Evolutionary conservation across 2,113 vertebrate species (phyloP), one percentile per base, ranked within the genome.

Genomic region (Hippocampus abdominalis): DNA sequence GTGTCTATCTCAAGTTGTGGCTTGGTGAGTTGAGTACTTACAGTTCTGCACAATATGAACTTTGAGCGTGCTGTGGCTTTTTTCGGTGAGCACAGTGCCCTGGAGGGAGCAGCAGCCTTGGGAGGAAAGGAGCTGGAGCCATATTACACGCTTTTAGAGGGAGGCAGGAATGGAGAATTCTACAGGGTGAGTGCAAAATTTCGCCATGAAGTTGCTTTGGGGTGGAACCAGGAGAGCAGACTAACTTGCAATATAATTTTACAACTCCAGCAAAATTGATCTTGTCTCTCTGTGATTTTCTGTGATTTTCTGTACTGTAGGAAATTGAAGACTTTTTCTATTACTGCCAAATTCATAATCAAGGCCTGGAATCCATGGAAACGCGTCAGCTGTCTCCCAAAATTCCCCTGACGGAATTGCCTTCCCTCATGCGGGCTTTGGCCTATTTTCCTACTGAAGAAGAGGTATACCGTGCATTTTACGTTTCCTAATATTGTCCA

Each of bases 321-420:
- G 95, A 95, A 68, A 92, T 98, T 76, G 94, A 98, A 70, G 93
- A 98, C 69, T 94, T 95, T 80, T 99, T 99, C 88, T 97, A 95
- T 84, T 96, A 95, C 1, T 94, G 92, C 10, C 95, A 96, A 91
- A 75, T 99, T 68, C 86, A 73, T 61, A 87, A 88, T 61, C 94
- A 96, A 69, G 92, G 92, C 3, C 86, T 92, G 0, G 73, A 94
- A 46, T 90, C 90, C 0, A 93, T 93, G 92, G 91, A 95, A 85
- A 88, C 79, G 69, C 90, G 92, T 69, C 76, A 90, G 72, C 88
- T 94, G 76, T 94, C 94, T 1, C 90, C 89, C 0, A 84, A 81
- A 72, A 95, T 98, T 63, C 87, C 91, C 73, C 78, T 98, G 81
- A 89, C 92, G 21, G 93, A 97, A 83, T 83, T 97, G 42, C 93